Base-by-base conservation (phyloP, 1,140 invertebrate genomes). In the Eubasilissa regina region DNA sequence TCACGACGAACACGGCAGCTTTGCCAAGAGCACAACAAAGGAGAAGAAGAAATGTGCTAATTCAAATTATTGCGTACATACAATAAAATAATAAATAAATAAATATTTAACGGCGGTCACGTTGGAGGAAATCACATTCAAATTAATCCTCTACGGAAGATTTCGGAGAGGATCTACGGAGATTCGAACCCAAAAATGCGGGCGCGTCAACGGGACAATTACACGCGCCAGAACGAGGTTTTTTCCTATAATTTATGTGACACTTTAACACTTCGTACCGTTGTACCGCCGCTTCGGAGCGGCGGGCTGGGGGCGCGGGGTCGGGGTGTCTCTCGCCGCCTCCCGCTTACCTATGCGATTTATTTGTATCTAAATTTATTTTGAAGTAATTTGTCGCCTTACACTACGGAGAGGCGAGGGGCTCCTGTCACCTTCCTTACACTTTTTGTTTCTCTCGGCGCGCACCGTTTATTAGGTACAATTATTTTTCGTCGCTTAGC, bases 121-220 rank as follows among this genome's bases (percentile, higher is more conserved):
- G 25, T 35, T 3, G 25, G 25, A 35, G 25, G 25, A 35, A 35
- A 35, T 35, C 25, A 6, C 25, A 35, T 35, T 35, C 25, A 21
- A 58, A 58, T 58, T n/a, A 48, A 15, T 8, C 8, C 15, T 70
- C 17, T n/a, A n/a, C n/a, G n/a, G n/a, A 15, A 13, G 13, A 70
- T 70, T 64, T 70, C n/a, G 43, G n/a, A 15, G 35, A 21, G 70
- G 51, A 56, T 73, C 13, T 55, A 53, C 55, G 70, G 70, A 35
- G 48, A 56, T 25, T 53, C 9, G 70, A 56, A 43, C 19, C 6
- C 70, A 95, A 0, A 97, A 97, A 85, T 97, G 45, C 97, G 12
- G 75, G 11, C 45, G 58, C 15, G 62, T 77, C 75, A 77, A 47
- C 48, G 75, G 45, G 75, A 77, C 75, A 77, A 77, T 77, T 77